Evolutionary conservation across 2,113 vertebrate species (phyloP), one percentile per base, ranked within the genome.

Genomic region (Gallinago jamesoni): DNA sequence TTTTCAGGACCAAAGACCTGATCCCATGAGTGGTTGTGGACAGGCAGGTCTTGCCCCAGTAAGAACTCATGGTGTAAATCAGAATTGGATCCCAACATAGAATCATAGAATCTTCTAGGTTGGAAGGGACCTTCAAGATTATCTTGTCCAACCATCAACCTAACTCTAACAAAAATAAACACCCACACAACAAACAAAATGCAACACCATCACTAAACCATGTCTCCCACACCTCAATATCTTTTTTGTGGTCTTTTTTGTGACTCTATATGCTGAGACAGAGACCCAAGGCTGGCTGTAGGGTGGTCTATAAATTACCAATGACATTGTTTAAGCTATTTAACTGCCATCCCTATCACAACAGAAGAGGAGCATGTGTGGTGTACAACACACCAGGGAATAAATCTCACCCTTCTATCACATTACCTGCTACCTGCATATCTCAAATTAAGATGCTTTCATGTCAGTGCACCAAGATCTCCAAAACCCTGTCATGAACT

Each of bases 291-390:
- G 23, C 39, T 23, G 16, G 30, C 27, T 60, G 2, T n/a, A 50
- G 39, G n/a, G 28, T 16, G 59, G 50, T 21, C 39, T 66, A 8
- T 63, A 48, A 84, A 69, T 55, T 60, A 37, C 12, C 35, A 56
- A 31, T 33, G 45, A 43, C 37, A 13, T n/a, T 56, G 22, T 14
- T n/a, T 50, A 23, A 59, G 35, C 45, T 64, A 12, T 45, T 75
- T 31, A 59, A 63, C 24, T 20, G 23, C 22, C 59, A 55, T 14
- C 25, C 5, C 22, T 35, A 7, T 47, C 3, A 1, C 48, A 66
- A 39, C 12, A 30, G 53, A 35, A 31, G 6, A 1, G 2, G 43
- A 53, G 14, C 7, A 27, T 27, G 18, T 14, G 35, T 0, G 3
- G 31, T 39, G 5, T 45, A n/a, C 30, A 24, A 27, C 20, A 28